Evolutionary conservation across 2,797 vertebrate genomes (phyloP), one percentile per base, ranked within the genome.

Genomic region (Phoxinus dragarum): DNA sequence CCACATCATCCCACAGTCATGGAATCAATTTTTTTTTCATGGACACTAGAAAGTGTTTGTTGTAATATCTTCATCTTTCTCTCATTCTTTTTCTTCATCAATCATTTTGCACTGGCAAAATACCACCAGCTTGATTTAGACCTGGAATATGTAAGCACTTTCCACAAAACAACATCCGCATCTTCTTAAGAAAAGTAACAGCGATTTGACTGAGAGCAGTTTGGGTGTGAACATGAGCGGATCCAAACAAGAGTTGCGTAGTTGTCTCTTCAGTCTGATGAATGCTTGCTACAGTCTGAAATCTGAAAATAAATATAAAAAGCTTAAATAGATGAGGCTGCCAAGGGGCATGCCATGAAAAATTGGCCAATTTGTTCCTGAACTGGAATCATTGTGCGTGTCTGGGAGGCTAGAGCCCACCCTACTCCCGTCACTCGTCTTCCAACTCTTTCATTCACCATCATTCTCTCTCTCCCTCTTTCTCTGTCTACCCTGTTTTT

Each of bases 261-360:
- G 44, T 86, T 80, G 69, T 67, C 21, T 69, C 49, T 36, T 71
- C 89, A 81, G 89, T 90, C 80, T 85, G n/a, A 66, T 34, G 80
- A 89, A 85, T 1, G 6, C 12, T 77, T 80, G 64, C 80, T 87
- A 86, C 84, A 38, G 54, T 82, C 80, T 86, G 72, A 86, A 87
- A 90, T 88, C 87, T 89, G 88, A 81, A 86, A 87, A 90, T 77
- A 78, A 80, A 85, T 74, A 78, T 72, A 79, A 86, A 86, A 86
- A 69, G 10, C 67, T 72, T 17, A 64, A 82, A 72, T 31, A 78
- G 73, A 71, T 69, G 84, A 87, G 86, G 80, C 84, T 47, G 69
- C 89, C 85, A 85, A 68, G 80, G 40, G 83, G 38, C 40, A 79
- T 84, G 75, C 49, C 56, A 85, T 83, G 86, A 86, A 86, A 86